Conservation (phyloP, 2,113 vertebrate species). For the Euleptes europaea region DNA sequence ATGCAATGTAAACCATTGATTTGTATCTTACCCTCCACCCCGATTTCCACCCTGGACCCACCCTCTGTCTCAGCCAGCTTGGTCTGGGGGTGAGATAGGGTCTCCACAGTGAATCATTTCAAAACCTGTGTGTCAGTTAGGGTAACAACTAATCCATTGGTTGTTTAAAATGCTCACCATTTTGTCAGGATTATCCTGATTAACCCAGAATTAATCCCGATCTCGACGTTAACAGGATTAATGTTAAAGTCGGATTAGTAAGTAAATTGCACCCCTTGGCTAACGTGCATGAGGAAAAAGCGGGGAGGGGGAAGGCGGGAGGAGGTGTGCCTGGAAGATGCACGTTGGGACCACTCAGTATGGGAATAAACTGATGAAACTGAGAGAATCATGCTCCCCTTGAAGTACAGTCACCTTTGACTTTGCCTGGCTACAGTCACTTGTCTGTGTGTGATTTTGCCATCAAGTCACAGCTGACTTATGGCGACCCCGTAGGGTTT, state of each 20-base stretch:
- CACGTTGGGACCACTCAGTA: not conserved
- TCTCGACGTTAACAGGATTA: slow-evolving; percentile 71
- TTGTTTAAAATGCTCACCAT: slow-evolving; percentile 48
- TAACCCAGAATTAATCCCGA: slow-evolving; percentile 69
- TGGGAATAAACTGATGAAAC: not conserved
- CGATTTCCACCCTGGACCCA: no score
- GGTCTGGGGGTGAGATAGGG: no score
- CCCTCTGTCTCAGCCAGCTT: not conserved
- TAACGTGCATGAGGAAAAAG: not conserved
- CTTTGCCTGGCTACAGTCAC: not conserved
- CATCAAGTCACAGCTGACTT: no score
- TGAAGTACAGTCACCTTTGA: not conserved
- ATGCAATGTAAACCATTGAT: not conserved
- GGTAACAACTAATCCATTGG: slow-evolving; percentile 50
- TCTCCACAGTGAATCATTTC: not conserved
- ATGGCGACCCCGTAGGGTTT: no score
- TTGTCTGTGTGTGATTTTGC: no score
- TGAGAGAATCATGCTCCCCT: not conserved
- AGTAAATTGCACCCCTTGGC: slow-evolving; percentile 46
- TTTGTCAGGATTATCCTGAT: slow-evolving; percentile 74
- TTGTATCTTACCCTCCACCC: not conserved
- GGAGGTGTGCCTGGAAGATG: not conserved
- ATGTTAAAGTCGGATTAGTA: slow-evolving; percentile 61
- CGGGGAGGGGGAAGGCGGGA: not conserved
- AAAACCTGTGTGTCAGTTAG: not conserved